Evolutionary conservation across 2,113 vertebrate genomes (phyloP).

Genomic region (Baryphthengus martii): DNA sequence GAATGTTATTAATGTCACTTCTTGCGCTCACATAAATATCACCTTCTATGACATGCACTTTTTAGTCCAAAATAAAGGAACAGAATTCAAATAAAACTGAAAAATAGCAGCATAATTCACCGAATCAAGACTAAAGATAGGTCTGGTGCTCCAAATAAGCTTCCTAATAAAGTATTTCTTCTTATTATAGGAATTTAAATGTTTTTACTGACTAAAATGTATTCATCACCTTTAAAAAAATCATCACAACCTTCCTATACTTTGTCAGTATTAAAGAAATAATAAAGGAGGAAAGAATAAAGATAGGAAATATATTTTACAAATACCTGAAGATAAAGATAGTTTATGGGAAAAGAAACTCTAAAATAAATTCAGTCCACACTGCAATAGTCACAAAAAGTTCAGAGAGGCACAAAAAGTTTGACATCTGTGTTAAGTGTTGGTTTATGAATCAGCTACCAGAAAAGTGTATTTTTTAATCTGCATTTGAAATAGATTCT

Average conservation of each 20-base stretch:
- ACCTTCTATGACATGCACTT: background rate
- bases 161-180: background rate
- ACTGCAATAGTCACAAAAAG: background rate
- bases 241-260: background rate
- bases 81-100: background rate
- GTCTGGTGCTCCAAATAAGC: background rate
- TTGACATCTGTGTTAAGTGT: background rate
- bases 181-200: background rate
- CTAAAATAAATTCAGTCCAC: background rate
- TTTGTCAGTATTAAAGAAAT: background rate
- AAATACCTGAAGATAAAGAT: background rate
- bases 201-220: background rate
- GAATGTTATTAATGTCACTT: background rate
- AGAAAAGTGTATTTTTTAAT: background rate
- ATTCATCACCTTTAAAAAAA: background rate
- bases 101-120: background rate
- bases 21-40: background rate
- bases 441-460: background rate
- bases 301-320: background rate
- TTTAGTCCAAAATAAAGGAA: background rate
- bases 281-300: background rate
- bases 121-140: background rate
- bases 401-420: background rate
- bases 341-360: background rate
- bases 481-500: background rate